A percentile compares a stretch with the other conserved stretches of the same genome.
Evolutionary conservation across 2,113 vertebrate genomes (phyloP).

Genomic region (Rhea pennata): DNA sequence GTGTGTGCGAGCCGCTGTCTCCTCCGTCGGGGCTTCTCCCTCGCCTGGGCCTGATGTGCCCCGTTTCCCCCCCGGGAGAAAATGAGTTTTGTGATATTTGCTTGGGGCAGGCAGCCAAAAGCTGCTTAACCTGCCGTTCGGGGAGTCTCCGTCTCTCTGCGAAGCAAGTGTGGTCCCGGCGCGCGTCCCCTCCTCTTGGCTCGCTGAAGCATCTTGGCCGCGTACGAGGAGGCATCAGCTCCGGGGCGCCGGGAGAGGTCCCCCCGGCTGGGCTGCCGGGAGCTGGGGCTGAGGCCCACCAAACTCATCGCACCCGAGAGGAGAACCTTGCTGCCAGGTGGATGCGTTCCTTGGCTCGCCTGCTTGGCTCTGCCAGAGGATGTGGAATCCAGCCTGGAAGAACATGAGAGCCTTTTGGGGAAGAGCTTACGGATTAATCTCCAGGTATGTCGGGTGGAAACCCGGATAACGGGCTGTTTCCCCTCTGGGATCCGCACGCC

Average conservation of each 20-base stretch:
- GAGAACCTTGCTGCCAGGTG: neutral
- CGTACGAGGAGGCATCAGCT: neutral
- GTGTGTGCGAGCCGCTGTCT: fast-evolving
- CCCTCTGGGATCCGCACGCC: neutral
- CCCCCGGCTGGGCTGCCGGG: too few species aligned
- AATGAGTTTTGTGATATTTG: neutral
- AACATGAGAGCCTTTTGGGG: neutral
- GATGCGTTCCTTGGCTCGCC: neutral
- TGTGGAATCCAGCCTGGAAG: neutral
- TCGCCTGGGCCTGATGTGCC: fast-evolving
- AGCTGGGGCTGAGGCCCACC: neutral
- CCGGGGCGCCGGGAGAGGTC: too few species aligned
- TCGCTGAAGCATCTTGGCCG: too few species aligned
- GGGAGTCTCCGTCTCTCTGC: neutral
- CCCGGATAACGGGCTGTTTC: neutral
- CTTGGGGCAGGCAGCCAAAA: neutral
- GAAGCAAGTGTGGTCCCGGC: too few species aligned
- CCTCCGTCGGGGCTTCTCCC: neutral
- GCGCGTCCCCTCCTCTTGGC: too few species aligned
- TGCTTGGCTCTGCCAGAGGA: neutral
- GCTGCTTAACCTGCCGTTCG: fast-evolving
- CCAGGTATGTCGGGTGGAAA: fast-evolving
- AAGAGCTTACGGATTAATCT: neutral
- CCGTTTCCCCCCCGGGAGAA: fast-evolving
- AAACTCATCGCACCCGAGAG: neutral